Evolutionary conservation across 1,140 invertebrate species (phyloP), one percentile per base, ranked within the genome.

Genomic region (Grapholita molesta): DNA sequence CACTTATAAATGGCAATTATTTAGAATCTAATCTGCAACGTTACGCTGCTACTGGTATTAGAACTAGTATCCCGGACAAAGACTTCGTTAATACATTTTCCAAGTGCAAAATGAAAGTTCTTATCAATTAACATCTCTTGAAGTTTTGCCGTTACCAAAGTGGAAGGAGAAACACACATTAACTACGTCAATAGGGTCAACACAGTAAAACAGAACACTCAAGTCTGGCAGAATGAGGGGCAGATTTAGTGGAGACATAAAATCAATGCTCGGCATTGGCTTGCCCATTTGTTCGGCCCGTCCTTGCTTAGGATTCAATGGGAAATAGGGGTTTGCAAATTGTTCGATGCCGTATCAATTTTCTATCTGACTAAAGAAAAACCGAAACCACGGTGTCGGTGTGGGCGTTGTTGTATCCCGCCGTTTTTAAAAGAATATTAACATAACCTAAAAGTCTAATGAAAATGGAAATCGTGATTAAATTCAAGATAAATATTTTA

Each of bases 221-320:
- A 9, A 28, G 53, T 57, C n/a, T 57, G 53, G 53, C 8, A n/a
- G 53, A 57, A 25, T 55, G 23, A 57, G 24, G 24, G 24, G 24
- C 53, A 57, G 53, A 57, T 57, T 57, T 57, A 57, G 53, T 28
- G 53, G 53, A 25, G 9, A 23, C 53, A 57, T 57, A 57, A 57
- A 57, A 57, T 57, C 53, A 57, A 57, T 57, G 53, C 53, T 12
- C 53, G 53, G 53, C 23, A 28, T 57, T 23, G 53, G 25, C 52
- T 53, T 23, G 53, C 53, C 24, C 53, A 57, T 57, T n/a, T 11
- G 9, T 57, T 25, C 53, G 53, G 25, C 53, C 53, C 53, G 18
- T 57, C 53, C 53, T 57, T 21, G 52, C 23, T 7, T 23, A 55
- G 53, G 53, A 28, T 28, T 57, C 53, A 15, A 57, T 57, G 53